Evolutionary conservation across 2,888 invertebrate species (phyloP), one percentile per base, ranked within the genome.

Genomic region (Epinotia demarniana): DNA sequence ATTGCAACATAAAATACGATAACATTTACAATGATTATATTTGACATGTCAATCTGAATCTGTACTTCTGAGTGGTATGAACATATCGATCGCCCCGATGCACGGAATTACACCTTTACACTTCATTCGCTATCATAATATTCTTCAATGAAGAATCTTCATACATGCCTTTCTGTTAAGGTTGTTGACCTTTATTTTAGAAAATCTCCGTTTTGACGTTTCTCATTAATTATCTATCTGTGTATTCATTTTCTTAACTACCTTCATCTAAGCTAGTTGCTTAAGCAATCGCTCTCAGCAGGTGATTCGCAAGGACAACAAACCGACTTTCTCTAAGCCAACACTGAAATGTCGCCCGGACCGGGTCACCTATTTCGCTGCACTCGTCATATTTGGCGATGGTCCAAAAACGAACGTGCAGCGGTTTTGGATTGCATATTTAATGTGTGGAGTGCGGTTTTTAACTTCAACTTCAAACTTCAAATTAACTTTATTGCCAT

Each of bases 321-420:
- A 78, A 80, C 81, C 82, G 80, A 91, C 93, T 92, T 92, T 93
- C 92, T 92, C 90, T 86, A 81, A 78, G 81, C 86, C 84, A 84
- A 80, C 80, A 80, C 86, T 87, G 82, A 87, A 90, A 90, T 88
- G 88, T 86, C 87, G 82, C 80, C 68, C 78, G 79, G 84, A 90
- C 90, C 87, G 85, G 92, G 92, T 92, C 85, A 92, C 91, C 91
- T 82, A 89, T 89, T 87, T 90, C 77, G 64, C 66, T 80, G 81
- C 80, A 73, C 84, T 83, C 86, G 83, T 82, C 82, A 84, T 85
- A 85, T 87, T 86, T 84, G 86, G 81, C 79, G 78, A 81, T 81
- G 81, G 81, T 74, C 81, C 84, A 85, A 82, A 81, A 77, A 79
- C 23, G 79, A 71, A 81, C 80, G 80, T 80, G 82, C 67, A 79